phyloP scores from a whole-genome alignment of 1,140 invertebrate genomes.

The Drosophila miranda region DNA sequence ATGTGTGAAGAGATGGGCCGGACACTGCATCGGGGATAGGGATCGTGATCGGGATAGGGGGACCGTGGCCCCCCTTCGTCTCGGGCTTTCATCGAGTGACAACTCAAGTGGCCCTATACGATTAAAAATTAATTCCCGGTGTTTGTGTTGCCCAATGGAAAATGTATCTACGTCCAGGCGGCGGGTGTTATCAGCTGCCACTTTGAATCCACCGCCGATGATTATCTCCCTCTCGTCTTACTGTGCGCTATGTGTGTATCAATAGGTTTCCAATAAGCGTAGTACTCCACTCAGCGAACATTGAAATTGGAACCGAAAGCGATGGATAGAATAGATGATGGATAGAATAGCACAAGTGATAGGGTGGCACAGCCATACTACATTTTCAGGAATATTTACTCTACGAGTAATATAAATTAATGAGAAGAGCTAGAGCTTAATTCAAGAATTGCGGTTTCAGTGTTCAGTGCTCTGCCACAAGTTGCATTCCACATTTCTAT shows the following conservation, averaged over 20 bases:
- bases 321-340: background rate
- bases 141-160: slow-evolving; percentile 40
- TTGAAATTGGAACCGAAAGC: slow-evolving; percentile 4
- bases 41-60: background rate
- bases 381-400: no score
- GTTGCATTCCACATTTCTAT: slow-evolving; percentile 1
- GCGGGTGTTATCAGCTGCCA: slow-evolving; percentile 51
- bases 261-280: slow-evolving; percentile 14
- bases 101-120: slow-evolving; percentile 76
- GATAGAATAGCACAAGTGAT: no score
- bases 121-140: slow-evolving; percentile 79
- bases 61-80: background rate
- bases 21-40: background rate
- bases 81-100: slow-evolving; percentile 54
- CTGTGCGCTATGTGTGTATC: background rate
- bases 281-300: no score
- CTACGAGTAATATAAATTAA: no score
- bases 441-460: background rate
- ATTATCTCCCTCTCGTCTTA: slow-evolving; percentile 46
- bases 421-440: no score
- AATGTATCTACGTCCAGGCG: slow-evolving; percentile 13
- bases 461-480: background rate
- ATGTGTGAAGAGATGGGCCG: no score
- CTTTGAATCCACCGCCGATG: slow-evolving; percentile 73
- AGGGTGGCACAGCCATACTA: background rate